phyloP scores from a whole-genome alignment of 2,888 invertebrate species.

The Phymatocera aterrima region DNA sequence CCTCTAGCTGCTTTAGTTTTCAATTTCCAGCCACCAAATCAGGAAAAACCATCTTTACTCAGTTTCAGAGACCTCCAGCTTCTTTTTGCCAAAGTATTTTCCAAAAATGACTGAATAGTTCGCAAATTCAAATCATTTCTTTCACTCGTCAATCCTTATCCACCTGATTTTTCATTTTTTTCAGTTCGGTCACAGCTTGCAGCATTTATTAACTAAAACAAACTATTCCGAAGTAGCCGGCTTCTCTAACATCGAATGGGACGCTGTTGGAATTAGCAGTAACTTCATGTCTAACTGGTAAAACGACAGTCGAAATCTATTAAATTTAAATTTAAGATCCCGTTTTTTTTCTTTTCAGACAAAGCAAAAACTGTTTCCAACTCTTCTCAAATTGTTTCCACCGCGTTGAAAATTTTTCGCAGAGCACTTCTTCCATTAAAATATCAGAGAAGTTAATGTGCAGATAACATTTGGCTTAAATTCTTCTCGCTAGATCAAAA shows the following conservation, averaged over 20 bases:
- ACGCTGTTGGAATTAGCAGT: conserved; percentile 90
- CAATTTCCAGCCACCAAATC: conserved; percentile 84
- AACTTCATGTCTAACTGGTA: conserved; percentile 89
- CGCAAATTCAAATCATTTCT: conserved; percentile 2
- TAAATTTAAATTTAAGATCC: no score
- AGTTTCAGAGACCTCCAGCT: conserved; percentile 85
- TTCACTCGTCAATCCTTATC: not conserved
- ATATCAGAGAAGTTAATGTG: no score
- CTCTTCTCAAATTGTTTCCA: not conserved
- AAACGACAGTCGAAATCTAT: conserved; percentile 40
- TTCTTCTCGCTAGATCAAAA: no score
- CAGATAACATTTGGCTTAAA: no score
- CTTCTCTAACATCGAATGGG: conserved; percentile 94
- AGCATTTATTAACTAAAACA: conserved; percentile 89
- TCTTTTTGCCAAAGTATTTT: conserved; percentile 83
- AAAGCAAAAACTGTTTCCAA: no score
- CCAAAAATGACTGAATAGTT: not conserved
- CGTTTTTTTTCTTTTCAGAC: no score
- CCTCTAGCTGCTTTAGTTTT: conserved; percentile 91
- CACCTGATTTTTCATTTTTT: conserved; percentile 52
- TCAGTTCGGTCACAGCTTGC: conserved; percentile 90
- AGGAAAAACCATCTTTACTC: conserved; percentile 83
- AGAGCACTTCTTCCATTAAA: no score
- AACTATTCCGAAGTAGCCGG: conserved; percentile 92
- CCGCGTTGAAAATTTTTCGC: no score